Percentiles rank a stretch among this genome's conserved stretches.
phyloP scores from a whole-genome alignment of 2,888 invertebrate species.

The Halocaridina rubra region DNA sequence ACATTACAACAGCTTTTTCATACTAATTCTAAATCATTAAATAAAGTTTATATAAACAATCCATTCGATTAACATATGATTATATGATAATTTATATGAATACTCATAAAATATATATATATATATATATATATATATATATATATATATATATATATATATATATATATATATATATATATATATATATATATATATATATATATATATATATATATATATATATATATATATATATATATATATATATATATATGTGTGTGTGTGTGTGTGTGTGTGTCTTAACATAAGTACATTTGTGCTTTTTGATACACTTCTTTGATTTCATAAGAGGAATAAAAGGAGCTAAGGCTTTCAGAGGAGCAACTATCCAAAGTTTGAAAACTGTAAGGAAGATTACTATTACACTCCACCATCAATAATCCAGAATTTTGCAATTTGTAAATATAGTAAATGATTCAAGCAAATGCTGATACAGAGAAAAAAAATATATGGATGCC shows the following conservation, averaged over 20 bases:
- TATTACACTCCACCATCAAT: not conserved
- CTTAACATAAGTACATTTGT: constrained; percentile 33
- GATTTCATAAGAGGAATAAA: constrained; percentile 36
- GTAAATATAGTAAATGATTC: not conserved
- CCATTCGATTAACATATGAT: too few species aligned
- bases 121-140: not conserved
- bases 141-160: not conserved
- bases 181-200: not conserved
- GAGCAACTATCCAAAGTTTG: too few species aligned
- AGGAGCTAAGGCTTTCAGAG: constrained; percentile 1
- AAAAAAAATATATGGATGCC: not conserved
- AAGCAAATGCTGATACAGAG: not conserved
- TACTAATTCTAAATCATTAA: too few species aligned
- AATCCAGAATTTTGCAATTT: not conserved
- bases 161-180: not conserved
- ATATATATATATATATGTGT: not conserved
- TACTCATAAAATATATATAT: not conserved
- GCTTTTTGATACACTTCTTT: constrained; percentile 48
- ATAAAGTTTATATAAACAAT: not conserved
- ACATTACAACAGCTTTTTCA: too few species aligned
- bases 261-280: not conserved
- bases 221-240: not conserved
- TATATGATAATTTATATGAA: too few species aligned
- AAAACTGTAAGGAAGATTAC: too few species aligned
- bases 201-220: not conserved